A percentile compares a stretch with the other conserved stretches of the same genome.
Evolutionary conservation across 2,888 invertebrate species (phyloP).

Genomic region (Dichetophora obliterata): DNA sequence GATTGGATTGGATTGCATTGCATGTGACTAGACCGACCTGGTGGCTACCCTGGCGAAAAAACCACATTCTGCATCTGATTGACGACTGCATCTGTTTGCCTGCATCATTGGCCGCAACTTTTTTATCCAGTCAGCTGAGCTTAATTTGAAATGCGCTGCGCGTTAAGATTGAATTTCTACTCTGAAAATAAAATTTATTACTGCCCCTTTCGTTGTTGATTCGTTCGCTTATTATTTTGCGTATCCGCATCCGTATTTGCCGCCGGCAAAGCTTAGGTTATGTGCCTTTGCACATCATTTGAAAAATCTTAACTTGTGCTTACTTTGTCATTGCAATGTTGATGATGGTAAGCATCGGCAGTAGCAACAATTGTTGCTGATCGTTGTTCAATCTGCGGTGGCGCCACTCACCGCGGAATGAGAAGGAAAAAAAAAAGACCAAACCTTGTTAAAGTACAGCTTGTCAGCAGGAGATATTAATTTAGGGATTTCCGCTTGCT

Average conservation of each 20-base stretch:
- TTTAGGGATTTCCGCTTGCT: no score
- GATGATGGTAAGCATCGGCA: neutral
- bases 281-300: slow-evolving; percentile 12
- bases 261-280: neutral
- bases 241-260: neutral
- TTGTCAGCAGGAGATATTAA: neutral
- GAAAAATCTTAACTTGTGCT: slow-evolving; percentile 13
- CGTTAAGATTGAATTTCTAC: slow-evolving; percentile 40
- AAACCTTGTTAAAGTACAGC: neutral
- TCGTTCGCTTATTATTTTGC: slow-evolving; percentile 25
- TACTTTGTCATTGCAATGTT: neutral
- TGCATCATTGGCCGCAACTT: slow-evolving; percentile 1
- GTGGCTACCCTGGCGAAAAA: slow-evolving; percentile 39
- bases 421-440: no score
- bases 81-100: slow-evolving; percentile 17
- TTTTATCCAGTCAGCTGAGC: slow-evolving; percentile 3
- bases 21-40: slow-evolving; percentile 51
- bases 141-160: slow-evolving; percentile 15
- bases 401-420: neutral
- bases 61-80: slow-evolving; percentile 27
- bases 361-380: slow-evolving; percentile 6
- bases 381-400: neutral
- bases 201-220: neutral
- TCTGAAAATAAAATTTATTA: neutral
- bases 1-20: slow-evolving; percentile 50